Evolutionary conservation across 2,888 invertebrate species (phyloP), one percentile per base, ranked within the genome.

Genomic region (Drosophila cracens): DNA sequence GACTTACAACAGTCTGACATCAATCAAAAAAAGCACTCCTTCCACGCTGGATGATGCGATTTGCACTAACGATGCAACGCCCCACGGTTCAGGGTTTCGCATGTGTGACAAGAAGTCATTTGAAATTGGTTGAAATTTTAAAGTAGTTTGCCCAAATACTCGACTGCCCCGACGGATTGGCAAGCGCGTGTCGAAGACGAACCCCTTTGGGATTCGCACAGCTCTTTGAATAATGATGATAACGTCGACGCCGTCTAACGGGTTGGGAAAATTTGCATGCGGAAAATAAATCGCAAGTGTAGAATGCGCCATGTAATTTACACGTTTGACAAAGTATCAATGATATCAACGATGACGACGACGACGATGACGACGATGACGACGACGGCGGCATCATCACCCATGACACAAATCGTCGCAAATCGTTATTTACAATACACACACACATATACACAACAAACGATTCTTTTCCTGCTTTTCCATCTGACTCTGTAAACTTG

Each of bases 311-410:
- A 82, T 90, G 91, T 90, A 90, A 91, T 91, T 91, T 89, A 84
- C 88, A 86, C 92, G 81, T 88, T 87, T 92, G 90, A 80, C 91
- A 91, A 81, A 83, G 83, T 83, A 90, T 82, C 90, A 86, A 90
- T 87, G 89, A 82, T 87, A 82, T 82, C 79, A 87, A 74, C 61
- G 82, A 64, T 78, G 84, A 73, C 81, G 70, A 68, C 70, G 70
- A 29, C 59, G 67, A 51, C 74, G 72, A 27, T 3, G 27, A 3
- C 25, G 25, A 73, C 61, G 82, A 64, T 78, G 84, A 73, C 80
- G 66, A n/a, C 60, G 65, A 49, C 81, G 73, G 40, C 82, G 66
- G 69, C 74, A 65, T 69, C 71, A 78, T 71, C 87, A 72, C 70
- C 78, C 82, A 81, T 90, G 81, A 88, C 90, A 83, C 90, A 88